phyloP scores from a whole-genome alignment of 1,140 invertebrate species.

The Solenopsis fugax region DNA sequence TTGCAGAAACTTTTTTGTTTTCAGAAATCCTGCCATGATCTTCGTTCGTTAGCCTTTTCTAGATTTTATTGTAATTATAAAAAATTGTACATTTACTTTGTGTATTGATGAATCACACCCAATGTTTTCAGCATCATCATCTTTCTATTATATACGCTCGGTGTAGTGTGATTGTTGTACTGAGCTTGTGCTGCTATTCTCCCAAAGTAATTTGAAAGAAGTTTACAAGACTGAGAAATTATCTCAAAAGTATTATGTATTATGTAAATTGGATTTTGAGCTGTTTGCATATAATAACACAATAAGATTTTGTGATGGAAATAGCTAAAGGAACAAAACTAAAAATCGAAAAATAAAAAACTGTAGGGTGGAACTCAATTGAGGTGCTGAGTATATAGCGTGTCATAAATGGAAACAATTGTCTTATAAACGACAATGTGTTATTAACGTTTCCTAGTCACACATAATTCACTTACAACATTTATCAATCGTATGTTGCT shows the following conservation, averaged over 20 bases:
- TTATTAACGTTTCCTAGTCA: neutral
- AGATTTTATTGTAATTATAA: neutral
- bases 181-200: slow-evolving; percentile 1
- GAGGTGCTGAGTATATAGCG: neutral
- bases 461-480: neutral
- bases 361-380: neutral
- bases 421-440: neutral
- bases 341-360: neutral
- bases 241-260: slow-evolving; percentile 51
- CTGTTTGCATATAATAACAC: slow-evolving; percentile 27
- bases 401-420: neutral
- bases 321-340: neutral
- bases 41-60: too few relatives aligned
- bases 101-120: neutral
- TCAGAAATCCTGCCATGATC: too few relatives aligned
- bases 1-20: too few relatives aligned
- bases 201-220: slow-evolving; percentile 11
- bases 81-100: too few relatives aligned
- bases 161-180: neutral
- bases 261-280: slow-evolving; percentile 45
- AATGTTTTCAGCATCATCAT: neutral
- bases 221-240: slow-evolving; percentile 46
- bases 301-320: slow-evolving; percentile 35
- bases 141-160: neutral
- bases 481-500: slow-evolving; percentile 14